Evolutionary conservation across 2,113 vertebrate species (phyloP).

Genomic region (Sisor rabdophorus): DNA sequence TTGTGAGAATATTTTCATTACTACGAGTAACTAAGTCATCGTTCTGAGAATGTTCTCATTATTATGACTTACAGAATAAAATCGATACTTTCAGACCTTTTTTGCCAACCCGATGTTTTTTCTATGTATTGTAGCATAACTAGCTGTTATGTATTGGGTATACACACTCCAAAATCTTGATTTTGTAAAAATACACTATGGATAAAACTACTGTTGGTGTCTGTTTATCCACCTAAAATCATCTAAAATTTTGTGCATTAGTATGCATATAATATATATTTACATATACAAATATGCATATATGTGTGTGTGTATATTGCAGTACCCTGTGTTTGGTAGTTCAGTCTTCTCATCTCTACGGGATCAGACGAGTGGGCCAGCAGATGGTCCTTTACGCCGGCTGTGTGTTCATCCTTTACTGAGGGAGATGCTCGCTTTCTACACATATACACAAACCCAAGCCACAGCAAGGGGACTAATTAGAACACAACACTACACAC

Average conservation of each 20-base stretch:
- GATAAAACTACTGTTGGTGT: neutral
- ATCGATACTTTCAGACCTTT: neutral
- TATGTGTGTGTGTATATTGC: conserved; percentile 14
- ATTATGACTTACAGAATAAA: neutral
- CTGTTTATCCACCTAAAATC: neutral
- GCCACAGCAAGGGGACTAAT: neutral
- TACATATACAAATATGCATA: conserved; percentile 9
- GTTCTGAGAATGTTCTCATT: too few species aligned
- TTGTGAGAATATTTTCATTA: too few species aligned
- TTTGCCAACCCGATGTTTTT: neutral
- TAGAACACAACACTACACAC: neutral
- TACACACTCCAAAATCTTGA: neutral
- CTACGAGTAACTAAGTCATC: too few species aligned
- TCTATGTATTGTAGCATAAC: neutral
- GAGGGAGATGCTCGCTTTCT: conserved; percentile 91
- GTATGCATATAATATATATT: neutral
- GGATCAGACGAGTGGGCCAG: conserved; percentile 86
- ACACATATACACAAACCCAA: conserved; percentile 30
- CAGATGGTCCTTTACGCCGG: conserved; percentile 84
- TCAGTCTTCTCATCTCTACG: conserved; percentile 91
- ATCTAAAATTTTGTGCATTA: neutral
- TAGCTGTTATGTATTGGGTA: neutral
- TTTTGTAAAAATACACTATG: too few species aligned
- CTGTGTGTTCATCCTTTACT: conserved; percentile 84
- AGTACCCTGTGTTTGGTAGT: conserved; percentile 93